These are phyloP conservation scores for Micrastur ruficollis DNA, from an alignment of 2,797 vertebrate species.

Conservation along the genomic window DNA sequence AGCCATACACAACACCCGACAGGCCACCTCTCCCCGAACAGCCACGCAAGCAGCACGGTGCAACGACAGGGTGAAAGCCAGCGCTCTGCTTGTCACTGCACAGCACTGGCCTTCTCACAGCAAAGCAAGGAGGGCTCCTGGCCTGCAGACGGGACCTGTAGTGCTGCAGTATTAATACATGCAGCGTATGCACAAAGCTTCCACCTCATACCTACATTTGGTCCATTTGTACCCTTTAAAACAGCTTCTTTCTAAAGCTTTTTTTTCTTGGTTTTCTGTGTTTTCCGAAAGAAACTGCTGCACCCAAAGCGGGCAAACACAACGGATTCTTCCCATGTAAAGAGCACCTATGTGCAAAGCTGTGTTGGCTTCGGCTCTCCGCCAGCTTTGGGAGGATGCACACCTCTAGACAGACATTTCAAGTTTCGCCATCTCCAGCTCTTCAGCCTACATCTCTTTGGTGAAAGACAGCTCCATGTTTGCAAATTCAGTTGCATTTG, in stretches of 20 bases:
- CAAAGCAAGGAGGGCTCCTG: neutral
- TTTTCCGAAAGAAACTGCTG: neutral
- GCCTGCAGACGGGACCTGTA: rapidly evolving
- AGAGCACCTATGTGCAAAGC: neutral
- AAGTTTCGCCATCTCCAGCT: neutral
- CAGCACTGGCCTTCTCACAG: neutral
- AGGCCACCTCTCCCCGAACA: neutral
- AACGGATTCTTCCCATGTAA: neutral
- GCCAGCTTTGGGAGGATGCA: neutral
- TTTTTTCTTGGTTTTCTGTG: neutral
- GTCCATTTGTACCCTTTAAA: neutral
- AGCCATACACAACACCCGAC: neutral
- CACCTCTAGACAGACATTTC: neutral
- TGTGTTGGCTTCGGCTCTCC: neutral
- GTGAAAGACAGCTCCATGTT: neutral
- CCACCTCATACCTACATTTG: neutral
- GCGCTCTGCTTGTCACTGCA: neutral
- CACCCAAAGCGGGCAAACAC: rapidly evolving
- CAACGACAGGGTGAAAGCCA: neutral
- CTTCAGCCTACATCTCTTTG: neutral
- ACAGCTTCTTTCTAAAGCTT: neutral
- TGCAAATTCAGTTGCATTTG: neutral
- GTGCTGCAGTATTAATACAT: neutral
- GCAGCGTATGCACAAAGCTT: neutral
- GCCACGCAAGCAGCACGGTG: rapidly evolving